These are phyloP conservation scores for Procambarus virginalis DNA, from an alignment of 1,140 invertebrate species.

Conservation along the genomic window DNA sequence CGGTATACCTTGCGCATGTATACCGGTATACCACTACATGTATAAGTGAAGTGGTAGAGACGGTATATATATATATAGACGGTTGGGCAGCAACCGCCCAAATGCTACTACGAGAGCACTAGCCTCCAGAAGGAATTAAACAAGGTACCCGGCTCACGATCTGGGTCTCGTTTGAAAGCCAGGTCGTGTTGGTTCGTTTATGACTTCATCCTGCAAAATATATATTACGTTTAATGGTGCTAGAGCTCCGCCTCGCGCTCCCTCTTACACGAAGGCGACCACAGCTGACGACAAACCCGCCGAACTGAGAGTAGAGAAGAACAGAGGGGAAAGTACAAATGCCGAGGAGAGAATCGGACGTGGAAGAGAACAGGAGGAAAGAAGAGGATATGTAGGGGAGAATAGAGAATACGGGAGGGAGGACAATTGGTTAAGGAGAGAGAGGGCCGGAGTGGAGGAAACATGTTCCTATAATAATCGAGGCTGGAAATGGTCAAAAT, in stretches of 20 bases:
- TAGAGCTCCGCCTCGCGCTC: constrained; percentile 42
- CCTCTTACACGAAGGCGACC: constrained; percentile 54
- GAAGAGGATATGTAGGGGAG: too few species aligned
- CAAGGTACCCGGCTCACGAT: constrained; percentile 56
- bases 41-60: too few species aligned
- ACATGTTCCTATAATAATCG: too few species aligned
- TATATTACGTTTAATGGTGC: constrained; percentile 66
- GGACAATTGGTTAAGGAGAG: too few species aligned
- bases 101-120: background rate
- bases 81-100: too few species aligned
- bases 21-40: too few species aligned
- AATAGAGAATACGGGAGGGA: too few species aligned
- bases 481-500: too few species aligned
- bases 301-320: background rate
- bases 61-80: too few species aligned
- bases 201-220: constrained; percentile 65
- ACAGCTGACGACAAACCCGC: constrained; percentile 44
- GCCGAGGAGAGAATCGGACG: background rate
- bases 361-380: too few species aligned
- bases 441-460: too few species aligned
- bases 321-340: background rate
- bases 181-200: constrained; percentile 66
- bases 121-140: constrained; percentile 52
- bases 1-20: too few species aligned
- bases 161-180: constrained; percentile 61